phyloP scores from a whole-genome alignment of 2,888 invertebrate species.

The Stenoptilia bipunctidactyla region DNA sequence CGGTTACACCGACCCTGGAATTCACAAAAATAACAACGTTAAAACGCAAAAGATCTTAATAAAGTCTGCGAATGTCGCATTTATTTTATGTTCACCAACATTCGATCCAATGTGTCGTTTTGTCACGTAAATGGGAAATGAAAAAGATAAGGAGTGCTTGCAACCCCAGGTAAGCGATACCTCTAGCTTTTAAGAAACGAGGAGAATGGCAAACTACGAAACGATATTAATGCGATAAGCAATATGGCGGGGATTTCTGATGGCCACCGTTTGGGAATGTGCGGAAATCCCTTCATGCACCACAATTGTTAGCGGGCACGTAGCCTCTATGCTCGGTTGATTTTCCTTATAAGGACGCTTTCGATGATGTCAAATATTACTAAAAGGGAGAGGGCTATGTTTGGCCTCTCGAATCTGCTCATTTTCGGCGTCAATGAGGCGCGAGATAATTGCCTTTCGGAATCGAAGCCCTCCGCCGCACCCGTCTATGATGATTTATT shows the following conservation, averaged over 20 bases:
- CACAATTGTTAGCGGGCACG: conserved; percentile 52
- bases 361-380: conserved; percentile 50
- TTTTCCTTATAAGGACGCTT: conserved; percentile 52
- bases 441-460: conserved; percentile 65
- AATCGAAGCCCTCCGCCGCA: conserved; percentile 59
- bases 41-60: conserved; percentile 4
- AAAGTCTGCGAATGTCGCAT: conserved; percentile 5
- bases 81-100: conserved; percentile 14
- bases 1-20: conserved; percentile 99
- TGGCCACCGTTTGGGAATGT: conserved; percentile 40
- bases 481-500: conserved; percentile 69
- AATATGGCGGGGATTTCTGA: conserved; percentile 33
- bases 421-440: conserved; percentile 65
- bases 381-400: conserved; percentile 30
- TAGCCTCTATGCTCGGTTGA: conserved; percentile 45
- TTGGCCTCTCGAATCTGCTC: conserved; percentile 37
- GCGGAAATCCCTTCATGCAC: conserved; percentile 54
- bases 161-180: conserved; percentile 31
- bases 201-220: conserved; percentile 43
- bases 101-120: conserved; percentile 18
- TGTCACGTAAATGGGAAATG: conserved; percentile 25
- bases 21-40: conserved; percentile 7
- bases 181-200: conserved; percentile 32
- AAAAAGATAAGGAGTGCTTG: conserved; percentile 31
- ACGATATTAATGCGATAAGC: conserved; percentile 53